phyloP scores from a whole-genome alignment of 2,113 vertebrate genomes.

The Nansenia antarctica region DNA sequence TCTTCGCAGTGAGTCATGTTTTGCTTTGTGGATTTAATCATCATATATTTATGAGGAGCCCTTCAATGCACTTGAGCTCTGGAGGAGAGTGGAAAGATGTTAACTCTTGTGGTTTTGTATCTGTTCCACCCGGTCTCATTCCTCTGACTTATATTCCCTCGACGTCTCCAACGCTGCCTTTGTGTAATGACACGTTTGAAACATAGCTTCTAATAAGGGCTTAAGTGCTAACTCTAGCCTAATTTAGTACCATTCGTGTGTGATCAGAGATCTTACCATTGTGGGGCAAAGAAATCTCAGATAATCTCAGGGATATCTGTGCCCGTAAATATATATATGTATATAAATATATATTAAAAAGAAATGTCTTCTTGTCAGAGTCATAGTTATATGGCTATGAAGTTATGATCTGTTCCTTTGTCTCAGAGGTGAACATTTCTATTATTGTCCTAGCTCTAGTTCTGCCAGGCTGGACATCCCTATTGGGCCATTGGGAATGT shows the following conservation, averaged over 20 bases:
- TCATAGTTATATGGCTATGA: no score
- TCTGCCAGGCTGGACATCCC: neutral
- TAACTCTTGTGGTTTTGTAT: neutral
- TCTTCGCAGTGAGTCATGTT: neutral
- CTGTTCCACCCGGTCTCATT: neutral
- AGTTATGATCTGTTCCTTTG: neutral
- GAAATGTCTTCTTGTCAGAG: no score
- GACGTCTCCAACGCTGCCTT: neutral
- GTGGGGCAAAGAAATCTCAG: no score
- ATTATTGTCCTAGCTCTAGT: neutral
- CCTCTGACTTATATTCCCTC: neutral
- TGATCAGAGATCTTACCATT: neutral
- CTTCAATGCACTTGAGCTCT: constrained; percentile 3
- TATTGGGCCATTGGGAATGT: neutral
- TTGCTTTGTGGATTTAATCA: neutral
- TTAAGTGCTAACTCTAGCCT: neutral
- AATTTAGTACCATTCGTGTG: no score
- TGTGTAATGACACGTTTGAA: neutral
- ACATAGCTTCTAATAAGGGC: neutral
- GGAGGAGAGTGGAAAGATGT: neutral
- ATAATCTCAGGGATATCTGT: no score
- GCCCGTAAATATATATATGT: no score
- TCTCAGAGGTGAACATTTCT: neutral
- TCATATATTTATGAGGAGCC: constrained; percentile 4
- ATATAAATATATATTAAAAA: no score